Evolutionary conservation across 2,797 vertebrate genomes (phyloP), one percentile per base, ranked within the genome.

Genomic region (Cacajao melanocephalus): DNA sequence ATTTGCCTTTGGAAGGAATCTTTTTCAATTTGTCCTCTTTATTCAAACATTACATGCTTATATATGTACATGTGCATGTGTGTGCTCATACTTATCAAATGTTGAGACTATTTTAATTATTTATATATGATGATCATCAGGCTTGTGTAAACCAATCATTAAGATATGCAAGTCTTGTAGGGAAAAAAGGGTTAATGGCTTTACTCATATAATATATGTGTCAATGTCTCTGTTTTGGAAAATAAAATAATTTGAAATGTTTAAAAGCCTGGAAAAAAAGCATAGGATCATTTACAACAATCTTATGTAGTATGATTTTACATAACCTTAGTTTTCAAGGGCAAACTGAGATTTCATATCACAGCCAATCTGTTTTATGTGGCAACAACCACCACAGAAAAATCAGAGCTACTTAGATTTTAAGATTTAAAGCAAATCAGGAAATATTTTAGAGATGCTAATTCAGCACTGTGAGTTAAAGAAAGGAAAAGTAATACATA

Each of bases 371-470:
- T 28, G 4, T 75, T 10, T 61, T 75, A 64, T 48, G 6, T 2
- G 58, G 22, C 12, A 89, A 91, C 14, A 5, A 0, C 20, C 33
- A 67, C 33, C 64, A 58, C 24, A 67, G 4, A 67, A 64, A 76
- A 28, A 90, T 50, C 15, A 85, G 26, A 79, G 10, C 26, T 61
- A 36, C 39, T 91, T 80, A 87, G 36, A 90, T 13, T 73, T 94
- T 87, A 70, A 86, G 33, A 76, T 92, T 92, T 44, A 70, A 73
- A 93, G n/a, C 8, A 57, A 97, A 70, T 92, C 33, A 96, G 50
- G 17, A 84, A 81, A 58, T 73, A 85, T 15, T 52, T 87, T n/a
- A 61, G 39, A 81, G 67, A 81, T 79, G 61, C 13, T 50, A 57
- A 88, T 55, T 96, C 44, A 92, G 4, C 52, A 50, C 17, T 76